Percentiles rank a stretch among this genome's conserved stretches.
These are phyloP conservation scores for Drosophila lowei DNA, from an alignment of 1,140 invertebrate genomes.

Conservation along the genomic window DNA sequence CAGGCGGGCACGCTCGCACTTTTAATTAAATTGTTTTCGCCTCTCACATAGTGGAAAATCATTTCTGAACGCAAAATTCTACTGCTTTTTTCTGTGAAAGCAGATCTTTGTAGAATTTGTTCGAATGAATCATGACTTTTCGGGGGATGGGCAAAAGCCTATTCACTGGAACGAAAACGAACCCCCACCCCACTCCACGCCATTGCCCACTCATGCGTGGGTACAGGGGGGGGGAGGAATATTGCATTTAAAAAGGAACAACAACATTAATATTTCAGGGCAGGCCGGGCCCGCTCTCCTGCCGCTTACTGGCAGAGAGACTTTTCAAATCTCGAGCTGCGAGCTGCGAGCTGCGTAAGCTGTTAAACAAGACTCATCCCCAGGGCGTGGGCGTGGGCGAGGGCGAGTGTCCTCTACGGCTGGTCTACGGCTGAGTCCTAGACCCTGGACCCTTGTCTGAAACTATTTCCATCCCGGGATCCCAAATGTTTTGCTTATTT, in stretches of 20 bases:
- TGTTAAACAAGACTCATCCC: slow-evolving; percentile 47
- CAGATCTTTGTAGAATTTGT: slow-evolving; percentile 1
- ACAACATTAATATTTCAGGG: slow-evolving; percentile 46
- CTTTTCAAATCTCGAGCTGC: slow-evolving; percentile 40
- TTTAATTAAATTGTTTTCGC: slow-evolving; percentile 35
- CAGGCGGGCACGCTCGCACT: not conserved
- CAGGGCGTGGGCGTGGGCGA: not conserved
- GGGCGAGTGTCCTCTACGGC: not conserved
- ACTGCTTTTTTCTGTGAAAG: too few species aligned
- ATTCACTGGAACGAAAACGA: too few species aligned
- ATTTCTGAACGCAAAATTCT: not conserved
- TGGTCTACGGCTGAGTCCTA: not conserved
- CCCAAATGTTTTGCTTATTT: slow-evolving; percentile 54
- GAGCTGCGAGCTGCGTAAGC: slow-evolving; percentile 36
- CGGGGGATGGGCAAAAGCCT: too few species aligned
- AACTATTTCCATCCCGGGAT: slow-evolving; percentile 46
- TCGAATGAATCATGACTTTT: slow-evolving; percentile 3
- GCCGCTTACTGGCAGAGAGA: too few species aligned
- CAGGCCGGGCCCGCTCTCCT: not conserved
- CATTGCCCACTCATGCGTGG: not conserved
- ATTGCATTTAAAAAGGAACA: slow-evolving; percentile 9
- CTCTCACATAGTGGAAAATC: not conserved
- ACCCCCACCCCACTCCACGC: not conserved
- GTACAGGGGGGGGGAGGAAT: not conserved
- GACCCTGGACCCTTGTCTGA: slow-evolving; percentile 40